Conservation (phyloP, 2,888 invertebrate genomes). For the Athalia rosae region DNA sequence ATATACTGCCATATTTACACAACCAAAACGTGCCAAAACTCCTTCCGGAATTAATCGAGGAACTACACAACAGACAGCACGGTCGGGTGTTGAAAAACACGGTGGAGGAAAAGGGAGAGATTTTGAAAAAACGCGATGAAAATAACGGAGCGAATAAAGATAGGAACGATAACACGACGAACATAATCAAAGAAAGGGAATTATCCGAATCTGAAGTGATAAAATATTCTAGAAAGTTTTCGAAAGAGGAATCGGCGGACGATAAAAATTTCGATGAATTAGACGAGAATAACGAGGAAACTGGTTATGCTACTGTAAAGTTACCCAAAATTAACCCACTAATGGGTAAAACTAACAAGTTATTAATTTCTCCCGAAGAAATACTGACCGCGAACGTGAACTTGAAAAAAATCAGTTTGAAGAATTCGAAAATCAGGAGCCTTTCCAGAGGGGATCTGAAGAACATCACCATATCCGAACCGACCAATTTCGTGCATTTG, state of each 20-base stretch:
- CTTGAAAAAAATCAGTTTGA: not conserved
- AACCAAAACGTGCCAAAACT: slow-evolving; percentile 34
- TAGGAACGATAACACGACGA: too few relatives aligned
- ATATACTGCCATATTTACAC: slow-evolving; percentile 21
- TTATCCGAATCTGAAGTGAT: not conserved
- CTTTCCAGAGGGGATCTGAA: slow-evolving; percentile 59
- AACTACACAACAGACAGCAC: slow-evolving; percentile 12
- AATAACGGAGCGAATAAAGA: too few relatives aligned
- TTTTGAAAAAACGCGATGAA: too few relatives aligned
- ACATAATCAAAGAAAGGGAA: too few relatives aligned
- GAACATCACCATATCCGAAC: slow-evolving; percentile 62
- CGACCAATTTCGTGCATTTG: slow-evolving; percentile 68
- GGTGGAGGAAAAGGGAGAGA: too few relatives aligned
- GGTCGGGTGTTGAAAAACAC: too few relatives aligned
- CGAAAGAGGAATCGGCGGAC: slow-evolving; percentile 14
- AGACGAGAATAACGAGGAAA: slow-evolving; percentile 15
- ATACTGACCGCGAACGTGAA: not conserved
- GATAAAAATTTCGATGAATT: not conserved
- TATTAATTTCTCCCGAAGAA: not conserved
- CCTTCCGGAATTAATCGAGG: slow-evolving; percentile 35
- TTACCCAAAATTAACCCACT: slow-evolving; percentile 28
- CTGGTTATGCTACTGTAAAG: slow-evolving; percentile 31
- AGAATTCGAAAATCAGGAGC: slow-evolving; percentile 46
- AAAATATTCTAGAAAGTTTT: slow-evolving; percentile 21
- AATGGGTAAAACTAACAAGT: not conserved